phyloP scores from a whole-genome alignment of 1,140 invertebrate genomes.

The Zelostemma sp. region DNA sequence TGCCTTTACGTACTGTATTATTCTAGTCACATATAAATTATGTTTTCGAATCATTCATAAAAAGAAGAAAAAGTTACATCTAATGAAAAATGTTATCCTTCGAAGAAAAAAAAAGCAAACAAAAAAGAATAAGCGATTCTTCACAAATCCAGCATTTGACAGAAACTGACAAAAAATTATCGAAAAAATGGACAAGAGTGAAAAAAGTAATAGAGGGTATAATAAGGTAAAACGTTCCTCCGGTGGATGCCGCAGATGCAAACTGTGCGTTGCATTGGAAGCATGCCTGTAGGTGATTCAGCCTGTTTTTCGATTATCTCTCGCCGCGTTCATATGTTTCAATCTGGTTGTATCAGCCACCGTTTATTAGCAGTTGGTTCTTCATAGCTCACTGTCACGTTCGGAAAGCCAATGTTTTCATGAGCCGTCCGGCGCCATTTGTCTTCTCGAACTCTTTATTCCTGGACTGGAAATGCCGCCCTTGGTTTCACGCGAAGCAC shows the following conservation, averaged over 20 bases:
- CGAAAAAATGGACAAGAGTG: too few species aligned
- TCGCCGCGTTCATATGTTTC: conserved; percentile 2
- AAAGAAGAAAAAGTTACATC: too few species aligned
- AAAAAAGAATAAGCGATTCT: too few species aligned
- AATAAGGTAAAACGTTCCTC: not conserved
- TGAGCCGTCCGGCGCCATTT: conserved; percentile 27
- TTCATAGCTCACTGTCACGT: conserved; percentile 7
- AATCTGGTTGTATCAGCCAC: conserved; percentile 10
- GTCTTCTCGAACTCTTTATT: conserved; percentile 35
- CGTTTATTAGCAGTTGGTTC: conserved; percentile 7
- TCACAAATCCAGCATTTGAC: too few species aligned
- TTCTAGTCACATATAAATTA: too few species aligned
- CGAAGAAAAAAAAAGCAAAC: too few species aligned
- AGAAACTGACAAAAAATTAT: too few species aligned
- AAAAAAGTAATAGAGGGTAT: too few species aligned
- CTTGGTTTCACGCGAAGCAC: not conserved
- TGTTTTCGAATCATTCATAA: too few species aligned
- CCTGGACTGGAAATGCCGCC: conserved; percentile 20
- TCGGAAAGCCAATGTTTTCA: conserved; percentile 6
- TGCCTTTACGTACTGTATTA: too few species aligned
- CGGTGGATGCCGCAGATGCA: not conserved
- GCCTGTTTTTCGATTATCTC: conserved; percentile 6
- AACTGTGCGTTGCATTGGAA: not conserved
- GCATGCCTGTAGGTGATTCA: not conserved
- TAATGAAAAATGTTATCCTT: too few species aligned